These are phyloP conservation scores for Ataeniobius toweri DNA, from an alignment of 2,797 vertebrate species.

Conservation along the genomic window DNA sequence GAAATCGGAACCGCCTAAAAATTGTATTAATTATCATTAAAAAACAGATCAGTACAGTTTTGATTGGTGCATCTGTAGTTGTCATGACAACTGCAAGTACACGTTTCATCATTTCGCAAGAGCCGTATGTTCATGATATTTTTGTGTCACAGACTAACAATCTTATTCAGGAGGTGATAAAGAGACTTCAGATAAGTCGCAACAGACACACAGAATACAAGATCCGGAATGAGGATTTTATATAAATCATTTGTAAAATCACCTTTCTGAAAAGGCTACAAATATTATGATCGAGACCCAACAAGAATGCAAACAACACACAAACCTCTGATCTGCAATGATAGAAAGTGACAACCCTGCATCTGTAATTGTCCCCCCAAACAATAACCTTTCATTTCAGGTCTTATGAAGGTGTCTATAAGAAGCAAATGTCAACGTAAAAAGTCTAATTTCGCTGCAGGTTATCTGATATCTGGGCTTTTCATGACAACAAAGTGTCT, in stretches of 20 bases:
- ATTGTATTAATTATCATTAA: background rate
- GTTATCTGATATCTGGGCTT: constrained; percentile 7
- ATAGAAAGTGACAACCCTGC: constrained; percentile 21
- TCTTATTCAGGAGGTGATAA: background rate
- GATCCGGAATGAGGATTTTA: background rate
- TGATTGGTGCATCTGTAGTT: background rate
- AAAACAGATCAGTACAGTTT: background rate
- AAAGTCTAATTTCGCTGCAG: constrained; percentile 15
- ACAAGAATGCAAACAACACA: background rate
- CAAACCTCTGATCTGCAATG: background rate
- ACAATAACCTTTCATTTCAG: constrained; percentile 13
- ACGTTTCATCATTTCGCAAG: background rate
- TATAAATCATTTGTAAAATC: background rate
- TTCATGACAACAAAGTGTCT: background rate
- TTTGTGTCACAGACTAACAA: background rate
- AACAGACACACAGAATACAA: background rate
- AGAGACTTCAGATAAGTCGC: background rate
- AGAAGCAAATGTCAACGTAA: constrained; percentile 28
- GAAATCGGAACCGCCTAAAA: background rate
- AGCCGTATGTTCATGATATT: background rate
- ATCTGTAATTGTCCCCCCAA: constrained; percentile 1
- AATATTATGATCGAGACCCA: background rate
- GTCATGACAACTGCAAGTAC: background rate
- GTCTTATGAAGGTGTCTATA: background rate
- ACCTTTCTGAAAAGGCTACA: background rate